Evolutionary conservation across 2,113 vertebrate species (phyloP).

Genomic region (Pteruthius melanotis): DNA sequence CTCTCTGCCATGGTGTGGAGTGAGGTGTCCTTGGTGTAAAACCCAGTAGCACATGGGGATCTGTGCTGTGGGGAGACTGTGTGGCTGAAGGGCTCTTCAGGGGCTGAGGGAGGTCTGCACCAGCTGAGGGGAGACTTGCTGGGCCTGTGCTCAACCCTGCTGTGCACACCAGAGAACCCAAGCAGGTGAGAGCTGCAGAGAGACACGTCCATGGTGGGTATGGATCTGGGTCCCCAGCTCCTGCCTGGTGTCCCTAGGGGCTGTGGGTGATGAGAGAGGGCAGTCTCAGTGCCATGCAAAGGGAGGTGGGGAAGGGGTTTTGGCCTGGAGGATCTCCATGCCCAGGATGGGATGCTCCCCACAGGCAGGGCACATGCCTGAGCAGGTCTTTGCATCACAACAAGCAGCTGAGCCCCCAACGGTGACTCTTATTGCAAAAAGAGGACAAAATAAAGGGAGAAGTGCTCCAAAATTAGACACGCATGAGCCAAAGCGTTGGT

Average conservation of each 20-base stretch:
- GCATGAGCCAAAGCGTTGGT: neutral
- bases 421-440: neutral
- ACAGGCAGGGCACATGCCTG: accelerated
- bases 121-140: neutral
- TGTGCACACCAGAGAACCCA: neutral
- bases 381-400: neutral
- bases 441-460: neutral
- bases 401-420: neutral
- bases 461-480: neutral
- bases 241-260: neutral
- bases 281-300: neutral
- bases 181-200: neutral
- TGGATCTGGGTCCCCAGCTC: neutral
- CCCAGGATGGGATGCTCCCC: neutral
- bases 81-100: neutral
- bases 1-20: neutral
- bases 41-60: neutral
- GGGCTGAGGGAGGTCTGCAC: neutral
- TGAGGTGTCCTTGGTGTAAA: neutral
- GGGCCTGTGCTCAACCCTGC: neutral
- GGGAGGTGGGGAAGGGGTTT: neutral
- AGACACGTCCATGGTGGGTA: accelerated
- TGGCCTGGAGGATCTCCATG: neutral
- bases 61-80: neutral
- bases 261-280: neutral